Base-by-base conservation (phyloP, 2,113 vertebrate species). In the Peromyscus californicus region DNA sequence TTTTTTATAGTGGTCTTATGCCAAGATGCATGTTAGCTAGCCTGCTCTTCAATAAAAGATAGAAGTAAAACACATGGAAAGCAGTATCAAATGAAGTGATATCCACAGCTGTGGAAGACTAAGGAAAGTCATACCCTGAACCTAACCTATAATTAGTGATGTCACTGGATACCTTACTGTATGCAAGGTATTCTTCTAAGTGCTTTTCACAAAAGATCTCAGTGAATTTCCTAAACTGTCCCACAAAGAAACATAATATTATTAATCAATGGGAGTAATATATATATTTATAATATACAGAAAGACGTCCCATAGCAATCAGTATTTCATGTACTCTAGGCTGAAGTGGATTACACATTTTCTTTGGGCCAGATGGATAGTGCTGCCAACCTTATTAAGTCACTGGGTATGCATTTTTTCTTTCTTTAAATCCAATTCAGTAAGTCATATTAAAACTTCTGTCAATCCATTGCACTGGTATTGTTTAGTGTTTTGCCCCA, bases 301-400 rank as follows among this genome's bases (percentile, higher is more conserved):
- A 54, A 54, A 54, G 54, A 54, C 12, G 15, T 54, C 54, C 54
- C 13, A 54, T 12, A 54, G 13, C 54, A 54, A 79, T 93, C 91
- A 96, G 75, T 91, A 91, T 97, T 98, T 98, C 98, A 98, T 98
- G 97, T 98, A 98, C 97, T 98, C 57, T 1, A 83, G 94, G 85
- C 88, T 97, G 74, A 98, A 98, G 96, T 95, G 98, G 97, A 98
- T 98, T 98, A 98, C 80, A 93, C 16, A 3, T 97, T 98, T 98
- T 97, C 92, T 97, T 48, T 51, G 29, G 70, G n/a, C 79, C 95
- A 98, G 97, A 98, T 97, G 96, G 97, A 98, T 98, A 97, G 97
- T 97, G 93, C 94, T 98, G 97, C 98, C 98, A 98, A 84, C 8
- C 36, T 96, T 98, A 97, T 98, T 98, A 98, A 98, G 96, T 97